Evolutionary conservation across 2,113 vertebrate genomes (phyloP).

Genomic region (Cyphomyrus plagiostoma): DNA sequence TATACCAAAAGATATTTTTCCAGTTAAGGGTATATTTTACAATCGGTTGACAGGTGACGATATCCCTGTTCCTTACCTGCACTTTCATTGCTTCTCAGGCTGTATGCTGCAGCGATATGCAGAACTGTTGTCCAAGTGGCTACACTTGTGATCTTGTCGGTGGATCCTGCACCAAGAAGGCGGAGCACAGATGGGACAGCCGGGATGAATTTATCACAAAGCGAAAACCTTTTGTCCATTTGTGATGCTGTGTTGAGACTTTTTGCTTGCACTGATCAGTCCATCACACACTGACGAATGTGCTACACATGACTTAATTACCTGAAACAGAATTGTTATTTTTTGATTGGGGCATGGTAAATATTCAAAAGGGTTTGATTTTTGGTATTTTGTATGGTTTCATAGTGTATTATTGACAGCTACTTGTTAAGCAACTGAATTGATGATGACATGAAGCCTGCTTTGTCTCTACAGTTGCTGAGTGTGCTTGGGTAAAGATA

Average conservation of each 20-base stretch:
- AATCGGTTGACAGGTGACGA: neutral
- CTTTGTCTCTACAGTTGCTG: neutral
- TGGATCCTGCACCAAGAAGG: constrained; percentile 31
- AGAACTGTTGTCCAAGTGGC: constrained; percentile 51
- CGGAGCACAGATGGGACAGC: constrained; percentile 33
- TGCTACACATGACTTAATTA: neutral
- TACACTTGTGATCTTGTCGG: constrained; percentile 23
- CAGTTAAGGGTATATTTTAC: neutral
- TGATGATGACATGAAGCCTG: neutral
- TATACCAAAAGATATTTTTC: neutral
- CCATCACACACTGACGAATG: neutral
- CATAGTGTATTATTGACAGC: neutral
- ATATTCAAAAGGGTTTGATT: neutral
- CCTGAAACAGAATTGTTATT: neutral
- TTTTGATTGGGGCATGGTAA: neutral
- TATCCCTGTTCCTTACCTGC: neutral
- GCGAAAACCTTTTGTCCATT: constrained; percentile 33
- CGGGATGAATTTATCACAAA: constrained; percentile 36
- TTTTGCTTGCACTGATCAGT: neutral
- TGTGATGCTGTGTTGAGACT: neutral
- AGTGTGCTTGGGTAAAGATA: neutral
- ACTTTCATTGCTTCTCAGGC: constrained; percentile 40
- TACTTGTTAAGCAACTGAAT: neutral
- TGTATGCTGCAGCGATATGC: constrained; percentile 57
- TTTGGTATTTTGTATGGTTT: neutral